phyloP scores from a whole-genome alignment of 1,140 invertebrate genomes.

The Nymphalis io region DNA sequence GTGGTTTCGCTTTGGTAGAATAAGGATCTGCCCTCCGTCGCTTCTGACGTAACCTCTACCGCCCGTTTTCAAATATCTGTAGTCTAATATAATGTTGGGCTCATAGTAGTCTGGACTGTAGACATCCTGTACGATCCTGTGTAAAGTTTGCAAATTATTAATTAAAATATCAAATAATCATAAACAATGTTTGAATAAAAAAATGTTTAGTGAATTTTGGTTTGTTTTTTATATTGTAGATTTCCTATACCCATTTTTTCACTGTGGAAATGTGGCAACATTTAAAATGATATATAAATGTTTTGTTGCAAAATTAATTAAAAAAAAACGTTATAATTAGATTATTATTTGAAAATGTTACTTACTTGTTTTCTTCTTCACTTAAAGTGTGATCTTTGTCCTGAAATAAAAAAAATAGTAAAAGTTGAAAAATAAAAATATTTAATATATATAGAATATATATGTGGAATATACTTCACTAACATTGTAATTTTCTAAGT shows the following conservation, averaged over 20 bases:
- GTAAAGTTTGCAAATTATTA: neutral
- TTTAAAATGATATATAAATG: too few species aligned
- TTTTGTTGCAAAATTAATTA: too few species aligned
- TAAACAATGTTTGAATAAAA: neutral
- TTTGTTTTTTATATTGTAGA: too few species aligned
- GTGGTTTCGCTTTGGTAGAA: slow-evolving; percentile 51
- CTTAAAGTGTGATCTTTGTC: slow-evolving; percentile 16
- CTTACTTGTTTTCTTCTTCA: slow-evolving; percentile 36
- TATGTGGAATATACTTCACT: neutral
- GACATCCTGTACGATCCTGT: slow-evolving; percentile 59
- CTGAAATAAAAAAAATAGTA: slow-evolving; percentile 17
- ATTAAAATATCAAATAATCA: neutral
- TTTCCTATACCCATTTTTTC: too few species aligned
- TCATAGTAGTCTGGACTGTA: slow-evolving; percentile 63
- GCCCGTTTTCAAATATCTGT: slow-evolving; percentile 62
- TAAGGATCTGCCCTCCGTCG: slow-evolving; percentile 61
- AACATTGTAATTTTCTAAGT: slow-evolving; percentile 6
- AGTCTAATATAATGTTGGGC: slow-evolving; percentile 61
- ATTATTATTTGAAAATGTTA: neutral
- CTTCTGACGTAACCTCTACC: slow-evolving; percentile 61
- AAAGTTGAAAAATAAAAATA: neutral
- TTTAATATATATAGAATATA: too few species aligned
- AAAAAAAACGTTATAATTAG: too few species aligned
- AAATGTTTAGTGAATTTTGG: too few species aligned
- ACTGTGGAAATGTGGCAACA: too few species aligned